Base-by-base conservation (phyloP, 2,888 invertebrate species). In the Pelosia muscerda region DNA sequence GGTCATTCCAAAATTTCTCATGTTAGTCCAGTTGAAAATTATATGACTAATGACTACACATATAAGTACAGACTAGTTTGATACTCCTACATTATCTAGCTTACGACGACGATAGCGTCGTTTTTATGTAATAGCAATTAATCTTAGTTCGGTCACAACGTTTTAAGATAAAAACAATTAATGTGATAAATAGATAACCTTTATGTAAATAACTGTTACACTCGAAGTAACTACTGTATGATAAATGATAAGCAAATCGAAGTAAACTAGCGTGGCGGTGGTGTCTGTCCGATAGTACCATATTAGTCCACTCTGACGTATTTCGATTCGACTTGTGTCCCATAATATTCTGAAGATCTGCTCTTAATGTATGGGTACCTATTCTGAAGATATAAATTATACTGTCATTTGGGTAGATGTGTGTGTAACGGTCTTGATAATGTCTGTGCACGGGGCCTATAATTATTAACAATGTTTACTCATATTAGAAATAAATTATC, bases 181-280 rank as follows among this genome's bases (percentile, higher is more conserved):
- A 19, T 63, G 54, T 61, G 28, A 31, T 38, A 54, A 23, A 55
- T 62, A n/a, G 76, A 76, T 74, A 74, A 76, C 74, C 76, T 69
- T 69, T 28, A n/a, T 49, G 31, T 26, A 10, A 22, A 5, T 38
- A 34, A n/a, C 38, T 56, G 38, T 57, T 57, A 42, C 42, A 31
- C 31, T 31, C 23, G 19, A 22, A 65, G 53, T 58, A 53, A 56
- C n/a, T 64, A 42, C 38, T 13, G 63, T 63, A 54, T 55, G 61
- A 62, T 54, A 56, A 31, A 34, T 63, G 63, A 56, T 63, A 56
- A 56, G 19, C 10, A 56, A 63, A 63, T 38, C n/a, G n/a, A 56
- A 63, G 56, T 55, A 63, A 55, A 63, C 22, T 63, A 25, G 6
- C 22, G 49, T 31, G 15, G 22, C 28, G 23, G 25, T 23, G 6